phyloP scores from a whole-genome alignment of 2,888 invertebrate genomes.

The Orchesellides sinensis region DNA sequence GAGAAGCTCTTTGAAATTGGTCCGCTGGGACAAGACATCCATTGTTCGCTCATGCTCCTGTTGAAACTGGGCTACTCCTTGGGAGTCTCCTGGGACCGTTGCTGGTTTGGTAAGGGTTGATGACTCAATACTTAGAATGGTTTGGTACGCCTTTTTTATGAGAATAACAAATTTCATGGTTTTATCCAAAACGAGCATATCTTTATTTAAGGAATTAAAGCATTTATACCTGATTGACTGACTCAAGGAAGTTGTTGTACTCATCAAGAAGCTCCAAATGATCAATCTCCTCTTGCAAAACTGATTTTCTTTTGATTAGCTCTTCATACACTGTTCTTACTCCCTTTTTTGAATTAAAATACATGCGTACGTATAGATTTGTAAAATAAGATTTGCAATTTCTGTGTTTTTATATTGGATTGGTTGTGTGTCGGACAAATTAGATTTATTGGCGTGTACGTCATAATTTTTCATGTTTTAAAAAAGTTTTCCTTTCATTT shows the following conservation, averaged over 20 bases:
- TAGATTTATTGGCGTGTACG: background rate
- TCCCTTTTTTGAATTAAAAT: constrained; percentile 56
- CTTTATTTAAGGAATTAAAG: background rate
- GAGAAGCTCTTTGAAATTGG: constrained; percentile 54
- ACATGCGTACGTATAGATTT: background rate
- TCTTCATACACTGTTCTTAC: constrained; percentile 67
- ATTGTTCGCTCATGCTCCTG: constrained; percentile 41
- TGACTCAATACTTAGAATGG: constrained; percentile 63
- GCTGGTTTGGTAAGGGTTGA: constrained; percentile 48
- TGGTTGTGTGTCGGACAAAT: background rate
- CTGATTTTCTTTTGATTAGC: constrained; percentile 58
- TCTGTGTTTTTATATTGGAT: no score
- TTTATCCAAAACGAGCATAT: background rate
- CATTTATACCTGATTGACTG: constrained; percentile 77
- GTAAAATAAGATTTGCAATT: no score
- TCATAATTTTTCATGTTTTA: background rate
- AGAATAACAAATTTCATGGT: background rate
- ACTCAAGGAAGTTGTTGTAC: constrained; percentile 83
- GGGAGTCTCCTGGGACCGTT: constrained; percentile 41
- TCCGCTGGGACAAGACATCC: constrained; percentile 49
- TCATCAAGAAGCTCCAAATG: constrained; percentile 83
- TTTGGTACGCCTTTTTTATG: constrained; percentile 65
- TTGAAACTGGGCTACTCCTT: constrained; percentile 37
- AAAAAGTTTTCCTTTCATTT: no score
- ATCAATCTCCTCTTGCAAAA: constrained; percentile 79